Percentiles rank a stretch among this genome's conserved stretches.
phyloP scores from a whole-genome alignment of 2,888 invertebrate species.

The Atrina japonica region DNA sequence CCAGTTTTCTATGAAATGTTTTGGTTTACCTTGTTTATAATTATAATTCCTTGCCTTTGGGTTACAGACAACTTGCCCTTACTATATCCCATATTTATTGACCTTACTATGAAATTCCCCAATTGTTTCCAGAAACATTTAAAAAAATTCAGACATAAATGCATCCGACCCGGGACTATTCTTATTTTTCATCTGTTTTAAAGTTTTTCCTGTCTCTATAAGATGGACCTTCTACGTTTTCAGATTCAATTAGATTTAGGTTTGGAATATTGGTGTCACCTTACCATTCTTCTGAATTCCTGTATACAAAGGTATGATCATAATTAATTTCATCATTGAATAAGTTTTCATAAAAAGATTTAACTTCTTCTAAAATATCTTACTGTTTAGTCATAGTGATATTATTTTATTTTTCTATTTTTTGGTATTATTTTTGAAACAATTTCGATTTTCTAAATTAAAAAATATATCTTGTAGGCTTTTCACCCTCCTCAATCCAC shows the following conservation, averaged over 20 bases:
- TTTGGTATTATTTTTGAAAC: too few species aligned
- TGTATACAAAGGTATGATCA: too few species aligned
- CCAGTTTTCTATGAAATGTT: constrained; percentile 20
- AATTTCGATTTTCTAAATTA: too few species aligned
- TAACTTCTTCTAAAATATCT: too few species aligned
- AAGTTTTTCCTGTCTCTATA: constrained; percentile 3
- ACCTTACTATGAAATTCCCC: constrained; percentile 8
- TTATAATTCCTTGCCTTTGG: constrained; percentile 20
- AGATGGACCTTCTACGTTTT: constrained; percentile 11
- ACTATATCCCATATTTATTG: constrained; percentile 4
- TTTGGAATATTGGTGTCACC: neutral
- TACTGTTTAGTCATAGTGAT: too few species aligned
- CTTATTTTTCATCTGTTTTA: constrained; percentile 11
- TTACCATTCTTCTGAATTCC: too few species aligned
- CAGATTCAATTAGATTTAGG: neutral
- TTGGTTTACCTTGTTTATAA: constrained; percentile 6
- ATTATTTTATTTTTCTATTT: too few species aligned
- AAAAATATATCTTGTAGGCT: too few species aligned
- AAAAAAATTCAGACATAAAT: constrained; percentile 15
- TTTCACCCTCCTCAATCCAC: too few species aligned
- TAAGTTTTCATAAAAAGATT: too few species aligned
- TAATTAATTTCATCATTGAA: too few species aligned
- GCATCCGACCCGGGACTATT: constrained; percentile 22
- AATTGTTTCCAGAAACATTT: constrained; percentile 19
- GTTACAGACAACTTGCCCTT: constrained; percentile 12